Evolutionary conservation across 2,888 invertebrate species (phyloP).

Genomic region (Magallana nippona): DNA sequence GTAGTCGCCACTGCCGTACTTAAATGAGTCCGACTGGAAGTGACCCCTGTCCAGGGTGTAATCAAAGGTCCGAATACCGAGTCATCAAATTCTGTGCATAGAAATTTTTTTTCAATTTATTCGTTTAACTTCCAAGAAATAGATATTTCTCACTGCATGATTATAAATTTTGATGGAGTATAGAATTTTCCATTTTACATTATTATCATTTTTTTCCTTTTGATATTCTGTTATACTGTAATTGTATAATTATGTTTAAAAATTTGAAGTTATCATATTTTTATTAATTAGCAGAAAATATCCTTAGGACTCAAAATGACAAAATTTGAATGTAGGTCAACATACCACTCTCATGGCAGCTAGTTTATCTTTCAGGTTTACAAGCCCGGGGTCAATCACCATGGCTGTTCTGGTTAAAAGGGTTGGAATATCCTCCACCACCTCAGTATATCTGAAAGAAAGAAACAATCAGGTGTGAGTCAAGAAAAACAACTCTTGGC

Average conservation of each 20-base stretch:
- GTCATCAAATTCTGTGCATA: constrained; percentile 38
- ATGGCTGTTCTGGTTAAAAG: constrained; percentile 35
- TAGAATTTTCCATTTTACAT: too few species aligned
- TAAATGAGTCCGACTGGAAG: constrained; percentile 42
- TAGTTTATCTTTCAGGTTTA: constrained; percentile 46
- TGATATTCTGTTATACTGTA: too few species aligned
- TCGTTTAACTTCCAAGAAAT: too few species aligned
- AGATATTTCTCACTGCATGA: too few species aligned
- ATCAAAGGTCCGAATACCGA: constrained; percentile 39
- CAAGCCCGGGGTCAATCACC: constrained; percentile 45
- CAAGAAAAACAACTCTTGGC: too few species aligned
- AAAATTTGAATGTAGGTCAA: too few species aligned
- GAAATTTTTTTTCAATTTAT: neutral
- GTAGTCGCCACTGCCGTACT: constrained; percentile 40
- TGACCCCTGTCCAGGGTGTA: neutral
- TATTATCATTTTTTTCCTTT: too few species aligned
- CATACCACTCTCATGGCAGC: constrained; percentile 48
- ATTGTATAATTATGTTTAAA: too few species aligned
- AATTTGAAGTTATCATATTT: too few species aligned
- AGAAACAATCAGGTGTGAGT: neutral
- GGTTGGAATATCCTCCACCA: constrained; percentile 42
- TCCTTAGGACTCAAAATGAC: neutral
- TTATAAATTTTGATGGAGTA: too few species aligned
- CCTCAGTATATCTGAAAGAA: constrained; percentile 44
- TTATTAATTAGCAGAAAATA: too few species aligned